Evolutionary conservation across 2,888 invertebrate genomes (phyloP), one percentile per base, ranked within the genome.

Genomic region (Watsonalla cultraria): DNA sequence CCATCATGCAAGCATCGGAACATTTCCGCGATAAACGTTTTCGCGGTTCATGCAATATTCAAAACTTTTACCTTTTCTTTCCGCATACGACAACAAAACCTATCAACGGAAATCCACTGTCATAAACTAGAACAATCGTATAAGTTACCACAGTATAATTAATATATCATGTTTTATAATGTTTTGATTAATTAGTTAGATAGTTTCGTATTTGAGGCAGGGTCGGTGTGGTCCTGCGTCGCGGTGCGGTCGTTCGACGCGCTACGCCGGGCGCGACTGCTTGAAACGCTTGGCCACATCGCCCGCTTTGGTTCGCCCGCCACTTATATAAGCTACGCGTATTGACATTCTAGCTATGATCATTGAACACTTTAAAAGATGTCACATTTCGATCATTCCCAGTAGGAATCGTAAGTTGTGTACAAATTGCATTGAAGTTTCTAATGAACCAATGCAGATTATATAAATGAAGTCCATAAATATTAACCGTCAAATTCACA

Each of bases 211-310:
- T 47, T 7, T 45, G 39, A 42, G 45, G 45, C 42, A 54, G 54
- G 46, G 51, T 63, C 72, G 68, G 68, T 62, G 62, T 58, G 52
- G 39, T 46, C 45, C 51, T 45, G 54, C 54, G 54, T 46, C 65
- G 61, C 64, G 65, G 57, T 60, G 78, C 86, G 82, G 69, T 76
- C 83, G 76, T 70, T 64, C 76, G 62, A 74, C 57, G 61, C 65
- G 82, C 76, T 74, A 70, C 73, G 72, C 78, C 64, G 72, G 76
- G 65, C 77, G 75, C 82, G 78, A 87, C 87, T 87, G 84, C 68
- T 77, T 72, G 71, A 70, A 64, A 57, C 60, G 61, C 54, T 60
- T 57, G 58, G 58, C 54, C 59, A 59, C 55, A 60, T 54, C 54
- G 47, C 55, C 50, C 57, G 56, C 57, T 53, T 48, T 51, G 52